Evolutionary conservation across 2,888 invertebrate species (phyloP).

Genomic region (Rotaria sp.): DNA sequence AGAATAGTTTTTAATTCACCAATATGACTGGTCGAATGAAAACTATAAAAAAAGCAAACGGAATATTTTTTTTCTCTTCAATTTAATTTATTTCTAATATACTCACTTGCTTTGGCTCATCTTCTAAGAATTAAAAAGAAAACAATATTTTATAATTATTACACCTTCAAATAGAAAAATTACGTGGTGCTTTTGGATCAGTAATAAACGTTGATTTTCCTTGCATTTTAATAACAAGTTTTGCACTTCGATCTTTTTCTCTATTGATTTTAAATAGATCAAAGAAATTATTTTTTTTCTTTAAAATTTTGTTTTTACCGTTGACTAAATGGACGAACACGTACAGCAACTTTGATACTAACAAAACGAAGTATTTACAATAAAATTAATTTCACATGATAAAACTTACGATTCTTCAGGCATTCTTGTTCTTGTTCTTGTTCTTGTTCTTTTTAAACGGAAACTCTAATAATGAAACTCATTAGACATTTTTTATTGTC

Average conservation of each 20-base stretch:
- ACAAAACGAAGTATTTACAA: background rate
- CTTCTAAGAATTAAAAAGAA: conserved; percentile 42
- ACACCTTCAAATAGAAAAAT: background rate
- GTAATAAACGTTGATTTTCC: conserved; percentile 47
- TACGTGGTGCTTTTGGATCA: conserved; percentile 43
- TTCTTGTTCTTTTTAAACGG: too few relatives aligned
- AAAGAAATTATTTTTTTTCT: background rate
- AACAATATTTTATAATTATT: background rate
- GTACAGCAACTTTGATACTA: conserved; percentile 53
- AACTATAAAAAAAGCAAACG: conserved; percentile 42
- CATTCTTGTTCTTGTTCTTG: background rate
- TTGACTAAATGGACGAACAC: conserved; percentile 53
- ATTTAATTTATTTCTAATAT: background rate
- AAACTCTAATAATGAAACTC: too few relatives aligned
- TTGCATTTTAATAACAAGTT: conserved; percentile 52
- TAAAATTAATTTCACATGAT: background rate
- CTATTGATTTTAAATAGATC: conserved; percentile 43
- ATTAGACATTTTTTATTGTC: background rate
- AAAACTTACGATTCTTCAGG: conserved; percentile 40
- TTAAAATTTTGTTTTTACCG: conserved; percentile 44
- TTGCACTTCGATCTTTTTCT: conserved; percentile 53
- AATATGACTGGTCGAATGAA: conserved; percentile 54
- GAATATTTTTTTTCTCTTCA: background rate
- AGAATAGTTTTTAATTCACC: conserved; percentile 47
- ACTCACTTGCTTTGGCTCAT: conserved; percentile 44